phyloP scores from a whole-genome alignment of 2,888 invertebrate species.

The Eristalinus aeneus region DNA sequence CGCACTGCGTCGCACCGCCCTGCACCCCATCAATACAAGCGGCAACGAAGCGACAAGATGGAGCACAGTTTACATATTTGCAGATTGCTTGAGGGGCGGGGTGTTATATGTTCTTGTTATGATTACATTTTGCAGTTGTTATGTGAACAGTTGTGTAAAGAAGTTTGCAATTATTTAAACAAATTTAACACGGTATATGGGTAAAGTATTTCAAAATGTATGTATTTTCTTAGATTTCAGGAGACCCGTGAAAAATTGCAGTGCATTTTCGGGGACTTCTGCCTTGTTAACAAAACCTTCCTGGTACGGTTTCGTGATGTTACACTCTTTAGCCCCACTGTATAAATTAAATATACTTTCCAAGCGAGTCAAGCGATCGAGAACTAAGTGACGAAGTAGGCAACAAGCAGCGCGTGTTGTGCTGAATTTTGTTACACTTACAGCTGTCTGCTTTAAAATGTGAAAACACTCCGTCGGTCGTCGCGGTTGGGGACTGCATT shows the following conservation, averaged over 20 bases:
- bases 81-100: slow-evolving; percentile 10
- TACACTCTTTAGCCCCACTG: not conserved
- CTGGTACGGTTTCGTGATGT: no score
- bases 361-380: not conserved
- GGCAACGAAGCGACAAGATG: not conserved
- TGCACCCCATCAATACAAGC: not conserved
- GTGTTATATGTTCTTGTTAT: slow-evolving; percentile 12
- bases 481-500: not conserved
- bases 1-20: not conserved
- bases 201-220: no score
- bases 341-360: not conserved
- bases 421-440: not conserved
- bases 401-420: not conserved
- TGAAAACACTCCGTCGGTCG: not conserved
- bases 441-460: not conserved
- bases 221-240: no score
- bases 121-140: not conserved
- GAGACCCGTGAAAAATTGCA: no score
- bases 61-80: slow-evolving; percentile 32
- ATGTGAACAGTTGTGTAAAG: not conserved
- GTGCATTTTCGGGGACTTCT: no score
- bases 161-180: not conserved
- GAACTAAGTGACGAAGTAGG: not conserved
- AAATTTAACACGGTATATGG: no score
- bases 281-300: no score